Percentiles rank a stretch among this genome's conserved stretches.
phyloP scores from a whole-genome alignment of 2,797 vertebrate species.

The Hafferia zeledoni region DNA sequence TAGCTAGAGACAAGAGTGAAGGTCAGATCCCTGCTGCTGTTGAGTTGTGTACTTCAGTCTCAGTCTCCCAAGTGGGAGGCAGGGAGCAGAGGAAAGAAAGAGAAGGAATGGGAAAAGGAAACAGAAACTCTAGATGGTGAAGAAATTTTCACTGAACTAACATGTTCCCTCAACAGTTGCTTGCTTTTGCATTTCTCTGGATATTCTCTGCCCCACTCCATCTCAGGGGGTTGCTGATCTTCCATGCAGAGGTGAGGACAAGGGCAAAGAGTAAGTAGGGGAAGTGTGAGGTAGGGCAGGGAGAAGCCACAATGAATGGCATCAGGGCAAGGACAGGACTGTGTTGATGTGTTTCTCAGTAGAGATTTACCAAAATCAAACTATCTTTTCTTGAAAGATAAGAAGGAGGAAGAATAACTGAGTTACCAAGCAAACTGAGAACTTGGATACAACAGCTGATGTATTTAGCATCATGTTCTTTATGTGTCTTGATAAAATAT shows the following conservation, averaged over 20 bases:
- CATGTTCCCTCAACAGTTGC: not conserved
- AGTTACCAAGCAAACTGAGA: not conserved
- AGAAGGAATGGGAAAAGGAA: not conserved
- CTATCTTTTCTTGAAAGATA: not conserved
- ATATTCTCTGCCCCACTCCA: not conserved
- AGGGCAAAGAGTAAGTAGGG: not conserved
- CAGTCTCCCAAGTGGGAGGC: not conserved
- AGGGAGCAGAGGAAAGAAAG: not conserved
- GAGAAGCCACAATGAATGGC: not conserved
- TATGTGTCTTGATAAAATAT: not conserved
- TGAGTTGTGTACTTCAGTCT: not conserved
- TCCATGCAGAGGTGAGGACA: not conserved
- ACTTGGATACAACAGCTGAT: not conserved
- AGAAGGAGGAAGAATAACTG: not conserved
- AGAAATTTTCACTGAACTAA: not conserved
- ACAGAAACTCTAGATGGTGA: not conserved
- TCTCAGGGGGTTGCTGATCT: not conserved
- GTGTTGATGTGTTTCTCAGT: not conserved
- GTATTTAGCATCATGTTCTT: not conserved
- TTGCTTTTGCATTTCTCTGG: not conserved
- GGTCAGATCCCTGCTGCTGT: not conserved
- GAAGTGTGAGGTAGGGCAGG: fast-evolving
- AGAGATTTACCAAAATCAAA: not conserved
- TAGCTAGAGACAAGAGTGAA: not conserved
- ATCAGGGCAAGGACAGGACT: not conserved